Evolutionary conservation across 2,113 vertebrate genomes (phyloP).

Genomic region (Calypte anna): DNA sequence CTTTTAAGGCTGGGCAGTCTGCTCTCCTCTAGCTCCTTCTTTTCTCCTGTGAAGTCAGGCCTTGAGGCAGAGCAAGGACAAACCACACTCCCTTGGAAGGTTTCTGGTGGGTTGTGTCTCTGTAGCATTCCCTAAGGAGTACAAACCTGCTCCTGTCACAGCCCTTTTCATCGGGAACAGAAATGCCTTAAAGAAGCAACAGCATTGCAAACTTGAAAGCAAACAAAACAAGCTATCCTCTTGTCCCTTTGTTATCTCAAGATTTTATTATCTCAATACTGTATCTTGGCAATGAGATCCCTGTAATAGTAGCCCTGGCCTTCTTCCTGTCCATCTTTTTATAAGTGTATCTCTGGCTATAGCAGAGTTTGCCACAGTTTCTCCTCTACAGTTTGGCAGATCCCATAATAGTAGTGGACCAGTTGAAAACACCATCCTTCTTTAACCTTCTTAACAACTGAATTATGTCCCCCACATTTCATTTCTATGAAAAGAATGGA

Average conservation of each 20-base stretch:
- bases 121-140: not conserved
- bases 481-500: not conserved
- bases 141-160: not conserved
- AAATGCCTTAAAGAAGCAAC: not conserved
- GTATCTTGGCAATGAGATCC: not conserved
- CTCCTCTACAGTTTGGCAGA: not conserved
- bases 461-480: not conserved
- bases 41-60: not conserved
- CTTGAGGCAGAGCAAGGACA: not conserved
- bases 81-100: not conserved
- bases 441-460: not conserved
- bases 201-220: not conserved
- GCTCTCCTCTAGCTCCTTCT: not conserved
- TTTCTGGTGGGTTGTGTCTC: not conserved
- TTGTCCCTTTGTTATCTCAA: not conserved
- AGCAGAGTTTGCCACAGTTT: not conserved
- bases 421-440: not conserved
- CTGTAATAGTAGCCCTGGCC: not conserved
- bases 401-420: not conserved
- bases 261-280: not conserved
- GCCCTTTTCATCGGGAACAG: not conserved
- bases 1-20: not conserved
- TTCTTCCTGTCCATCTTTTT: not conserved
- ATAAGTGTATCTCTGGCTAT: accelerated
- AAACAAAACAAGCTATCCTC: not conserved